Base-by-base conservation (phyloP, 2,888 invertebrate species). In the Zaprionus obscuricornis region DNA sequence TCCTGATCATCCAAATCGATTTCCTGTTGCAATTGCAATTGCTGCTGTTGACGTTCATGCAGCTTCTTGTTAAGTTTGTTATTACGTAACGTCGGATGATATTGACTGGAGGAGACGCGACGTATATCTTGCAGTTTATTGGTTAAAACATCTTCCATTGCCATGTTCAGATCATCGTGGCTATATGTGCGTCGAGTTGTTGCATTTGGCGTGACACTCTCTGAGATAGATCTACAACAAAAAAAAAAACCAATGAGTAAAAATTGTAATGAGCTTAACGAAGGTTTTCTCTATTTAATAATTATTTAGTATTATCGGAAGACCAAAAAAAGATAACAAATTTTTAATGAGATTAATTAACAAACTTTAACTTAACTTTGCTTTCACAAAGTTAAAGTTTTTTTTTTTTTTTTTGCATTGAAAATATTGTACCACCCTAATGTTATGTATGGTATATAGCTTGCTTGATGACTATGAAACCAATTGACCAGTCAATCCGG, bases 21-120 rank as follows among this genome's bases (percentile, higher is more conserved):
- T 24, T 87, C 88, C 39, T 78, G 78, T 17, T 75, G 79, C 62
- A 84, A 20, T 7, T 77, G 81, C 13, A 75, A 63, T 46, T 64
- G 66, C 54, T 82, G n/a, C 69, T 49, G 75, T 51, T 27, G 83
- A 66, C 47, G 81, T 59, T 40, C 58, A 56, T 49, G 67, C 66
- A 96, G 97, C 91, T 99, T 99, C 92, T 98, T 99, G 66, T 98
- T 93, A 43, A 99, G 93, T 17, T 98, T 98, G 72, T 98, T 98
- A 71, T 98, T 98, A 70, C 98, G 93, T n/a, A n/a, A n/a, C 4
- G 98, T 98, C 88, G 98, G 98, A 83, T 98, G 97, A 91, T 99
- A 99, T 83, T 98, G 95, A 49, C 97, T 96, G 46, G 98, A 96
- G 5, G 98, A 98, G 57, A 98, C 92, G 36, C 98, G 92, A 3